Evolutionary conservation across 2,797 vertebrate genomes (phyloP).

Genomic region (Spondyliosoma cantharus): DNA sequence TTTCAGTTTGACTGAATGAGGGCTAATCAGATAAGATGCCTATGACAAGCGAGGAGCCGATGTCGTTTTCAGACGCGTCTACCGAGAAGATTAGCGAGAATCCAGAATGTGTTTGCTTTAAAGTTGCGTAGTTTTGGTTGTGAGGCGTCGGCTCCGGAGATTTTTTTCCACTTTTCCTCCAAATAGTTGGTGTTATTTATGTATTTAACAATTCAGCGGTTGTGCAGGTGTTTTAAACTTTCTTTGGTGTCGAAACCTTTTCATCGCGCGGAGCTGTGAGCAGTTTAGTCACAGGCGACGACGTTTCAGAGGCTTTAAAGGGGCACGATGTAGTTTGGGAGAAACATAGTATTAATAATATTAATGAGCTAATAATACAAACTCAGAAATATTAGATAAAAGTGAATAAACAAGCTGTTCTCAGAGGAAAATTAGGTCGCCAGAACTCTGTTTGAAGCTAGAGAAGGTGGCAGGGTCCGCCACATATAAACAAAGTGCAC

Average conservation of each 20-base stretch:
- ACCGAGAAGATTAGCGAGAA: neutral
- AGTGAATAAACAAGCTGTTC: too few relatives aligned
- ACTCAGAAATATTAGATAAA: too few relatives aligned
- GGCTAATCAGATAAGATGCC: conserved; percentile 64
- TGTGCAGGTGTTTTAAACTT: neutral
- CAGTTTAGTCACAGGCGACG: neutral
- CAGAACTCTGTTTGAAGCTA: too few relatives aligned
- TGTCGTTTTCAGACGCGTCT: conserved; percentile 21
- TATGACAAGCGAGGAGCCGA: conserved; percentile 3
- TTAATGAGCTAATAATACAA: too few relatives aligned
- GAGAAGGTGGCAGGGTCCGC: too few relatives aligned
- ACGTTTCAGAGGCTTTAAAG: neutral
- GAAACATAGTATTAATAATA: too few relatives aligned
- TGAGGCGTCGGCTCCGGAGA: too few relatives aligned
- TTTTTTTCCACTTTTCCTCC: neutral
- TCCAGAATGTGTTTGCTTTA: neutral
- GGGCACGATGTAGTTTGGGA: too few relatives aligned
- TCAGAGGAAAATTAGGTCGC: too few relatives aligned
- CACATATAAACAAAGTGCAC: too few relatives aligned
- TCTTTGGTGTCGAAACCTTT: neutral
- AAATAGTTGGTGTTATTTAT: too few relatives aligned
- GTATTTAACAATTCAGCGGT: neutral
- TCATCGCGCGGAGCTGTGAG: neutral
- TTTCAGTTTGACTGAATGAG: conserved; percentile 67
- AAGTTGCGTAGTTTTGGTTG: neutral